These are phyloP conservation scores for Delia radicum DNA, from an alignment of 1,140 invertebrate genomes.

Conservation along the genomic window DNA sequence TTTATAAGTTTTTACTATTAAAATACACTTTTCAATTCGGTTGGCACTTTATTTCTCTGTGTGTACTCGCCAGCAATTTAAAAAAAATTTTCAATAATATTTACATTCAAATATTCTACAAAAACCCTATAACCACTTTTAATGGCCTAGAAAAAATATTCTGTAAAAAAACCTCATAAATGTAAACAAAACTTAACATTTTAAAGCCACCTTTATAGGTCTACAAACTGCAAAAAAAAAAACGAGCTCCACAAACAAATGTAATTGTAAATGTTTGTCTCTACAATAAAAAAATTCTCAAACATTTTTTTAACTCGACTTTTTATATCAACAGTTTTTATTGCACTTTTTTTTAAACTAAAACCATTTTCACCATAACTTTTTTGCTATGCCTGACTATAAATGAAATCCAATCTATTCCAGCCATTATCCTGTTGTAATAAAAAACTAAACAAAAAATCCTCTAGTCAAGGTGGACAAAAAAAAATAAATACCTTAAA, in stretches of 20 bases:
- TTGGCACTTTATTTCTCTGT: no score
- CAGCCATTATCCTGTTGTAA: constrained; percentile 15
- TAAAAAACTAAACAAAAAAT: neutral
- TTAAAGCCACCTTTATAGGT: neutral
- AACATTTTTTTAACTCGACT: neutral
- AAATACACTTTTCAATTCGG: no score
- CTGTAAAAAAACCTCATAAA: neutral
- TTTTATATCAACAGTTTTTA: constrained; percentile 26
- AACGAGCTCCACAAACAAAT: neutral
- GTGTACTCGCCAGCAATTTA: no score
- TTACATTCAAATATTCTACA: no score
- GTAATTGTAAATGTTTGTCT: neutral
- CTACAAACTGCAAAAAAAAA: neutral
- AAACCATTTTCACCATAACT: neutral
- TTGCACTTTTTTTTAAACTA: neutral
- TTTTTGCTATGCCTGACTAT: neutral
- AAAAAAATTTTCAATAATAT: no score
- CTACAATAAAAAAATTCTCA: neutral
- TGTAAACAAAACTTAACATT: neutral
- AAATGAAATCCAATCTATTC: constrained; percentile 16
- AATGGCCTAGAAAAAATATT: neutral
- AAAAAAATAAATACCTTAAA: neutral
- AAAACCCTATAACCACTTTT: neutral
- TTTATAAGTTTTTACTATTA: no score
- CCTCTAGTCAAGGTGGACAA: neutral